Conservation (phyloP, 2,888 invertebrate genomes). For the Orthonevra nobilis region DNA sequence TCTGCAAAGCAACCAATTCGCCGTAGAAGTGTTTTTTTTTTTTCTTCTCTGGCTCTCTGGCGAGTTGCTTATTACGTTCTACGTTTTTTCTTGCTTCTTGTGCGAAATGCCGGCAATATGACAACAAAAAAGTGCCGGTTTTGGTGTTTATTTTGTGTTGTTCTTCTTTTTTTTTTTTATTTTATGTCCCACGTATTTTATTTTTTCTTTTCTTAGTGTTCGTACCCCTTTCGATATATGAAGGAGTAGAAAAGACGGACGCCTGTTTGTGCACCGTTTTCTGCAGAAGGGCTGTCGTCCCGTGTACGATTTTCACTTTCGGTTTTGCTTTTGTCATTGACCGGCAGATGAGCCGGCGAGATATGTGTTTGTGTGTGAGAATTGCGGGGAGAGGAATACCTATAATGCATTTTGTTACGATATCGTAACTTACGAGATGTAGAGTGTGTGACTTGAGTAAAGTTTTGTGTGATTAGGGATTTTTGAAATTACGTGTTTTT, state of each 20-base stretch:
- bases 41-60: not conserved
- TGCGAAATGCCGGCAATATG: slow-evolving; percentile 49
- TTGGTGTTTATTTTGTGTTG: slow-evolving; percentile 53
- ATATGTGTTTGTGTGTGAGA: not conserved
- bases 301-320: slow-evolving; percentile 70
- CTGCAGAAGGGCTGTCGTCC: slow-evolving; percentile 29
- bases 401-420: not conserved
- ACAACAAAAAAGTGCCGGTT: slow-evolving; percentile 71
- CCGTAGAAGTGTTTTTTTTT: slow-evolving; percentile 15
- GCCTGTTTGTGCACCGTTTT: slow-evolving; percentile 44
- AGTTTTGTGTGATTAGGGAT: too few species aligned
- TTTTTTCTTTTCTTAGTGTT: not conserved
- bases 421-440: slow-evolving; percentile 38
- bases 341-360: slow-evolving; percentile 33
- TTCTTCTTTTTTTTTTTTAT: slow-evolving; percentile 14
- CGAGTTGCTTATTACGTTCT: not conserved
- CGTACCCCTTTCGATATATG: too few species aligned
- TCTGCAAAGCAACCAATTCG: slow-evolving; percentile 49
- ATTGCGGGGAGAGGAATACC: slow-evolving; percentile 1
- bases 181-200: not conserved
- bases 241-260: too few species aligned
- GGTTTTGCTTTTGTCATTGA: slow-evolving; percentile 66
- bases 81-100: not conserved
- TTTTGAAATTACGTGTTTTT: too few species aligned
- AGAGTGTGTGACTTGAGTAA: not conserved